phyloP scores from a whole-genome alignment of 2,888 invertebrate genomes.

The Metallyticus violacea region DNA sequence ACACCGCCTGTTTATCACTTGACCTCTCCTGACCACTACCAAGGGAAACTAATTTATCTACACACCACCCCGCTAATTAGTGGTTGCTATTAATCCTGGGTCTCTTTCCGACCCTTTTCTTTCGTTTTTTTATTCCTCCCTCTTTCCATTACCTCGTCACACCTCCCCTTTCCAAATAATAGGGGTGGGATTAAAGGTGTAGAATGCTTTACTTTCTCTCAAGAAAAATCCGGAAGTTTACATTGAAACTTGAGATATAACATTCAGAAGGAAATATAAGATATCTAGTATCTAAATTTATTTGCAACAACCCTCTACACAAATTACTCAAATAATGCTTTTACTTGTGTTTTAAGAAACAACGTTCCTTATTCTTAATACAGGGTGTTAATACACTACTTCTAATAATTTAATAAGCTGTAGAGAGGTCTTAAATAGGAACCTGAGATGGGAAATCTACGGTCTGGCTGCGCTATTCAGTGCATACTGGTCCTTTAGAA shows the following conservation, averaged over 20 bases:
- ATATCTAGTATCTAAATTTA: background rate
- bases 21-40: background rate
- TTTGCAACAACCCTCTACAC: too few species aligned
- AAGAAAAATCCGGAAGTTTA: background rate
- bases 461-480: too few species aligned
- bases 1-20: background rate
- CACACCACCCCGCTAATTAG: background rate
- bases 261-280: background rate
- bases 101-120: background rate
- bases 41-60: background rate
- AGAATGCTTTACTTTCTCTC: background rate
- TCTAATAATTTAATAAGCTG: too few species aligned
- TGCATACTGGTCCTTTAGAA: too few species aligned
- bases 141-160: background rate
- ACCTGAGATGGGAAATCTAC: too few species aligned
- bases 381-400: too few species aligned
- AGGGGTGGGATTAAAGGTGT: background rate
- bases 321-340: too few species aligned
- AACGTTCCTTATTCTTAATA: too few species aligned
- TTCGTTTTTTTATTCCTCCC: background rate
- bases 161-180: background rate
- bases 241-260: too few species aligned
- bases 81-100: background rate
- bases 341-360: too few species aligned
- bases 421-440: too few species aligned